Percentiles rank a stretch among this genome's conserved stretches.
These are phyloP conservation scores for Brachionus angularis DNA, from an alignment of 1,140 invertebrate genomes.

Conservation along the genomic window DNA sequence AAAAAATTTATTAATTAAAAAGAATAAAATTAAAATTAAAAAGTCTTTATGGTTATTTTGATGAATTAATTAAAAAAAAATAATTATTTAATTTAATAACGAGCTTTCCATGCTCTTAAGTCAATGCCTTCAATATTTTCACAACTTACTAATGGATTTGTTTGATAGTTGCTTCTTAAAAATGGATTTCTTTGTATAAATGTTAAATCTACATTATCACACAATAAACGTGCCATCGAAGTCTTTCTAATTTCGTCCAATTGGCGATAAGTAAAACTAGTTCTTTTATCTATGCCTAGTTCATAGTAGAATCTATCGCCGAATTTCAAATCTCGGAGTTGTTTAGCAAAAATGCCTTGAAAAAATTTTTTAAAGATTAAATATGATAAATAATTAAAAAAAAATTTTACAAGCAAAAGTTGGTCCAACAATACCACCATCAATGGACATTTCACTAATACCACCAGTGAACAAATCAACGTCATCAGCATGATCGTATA, in stretches of 20 bases:
- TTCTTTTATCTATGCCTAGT: slow-evolving; percentile 46
- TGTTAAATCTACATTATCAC: slow-evolving; percentile 27
- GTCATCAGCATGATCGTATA: slow-evolving; percentile 45
- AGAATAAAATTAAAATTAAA: too few species aligned
- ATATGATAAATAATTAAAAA: not conserved
- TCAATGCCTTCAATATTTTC: slow-evolving; percentile 18
- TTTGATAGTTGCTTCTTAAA: slow-evolving; percentile 34
- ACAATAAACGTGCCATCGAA: slow-evolving; percentile 14
- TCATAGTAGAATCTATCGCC: slow-evolving; percentile 97
- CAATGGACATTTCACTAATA: slow-evolving; percentile 76
- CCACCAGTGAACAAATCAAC: slow-evolving; percentile 57
- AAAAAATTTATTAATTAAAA: too few species aligned
- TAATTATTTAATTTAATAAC: not conserved
- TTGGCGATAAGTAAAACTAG: not conserved
- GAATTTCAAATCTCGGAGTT: slow-evolving; percentile 78
- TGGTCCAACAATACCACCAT: slow-evolving; percentile 83
- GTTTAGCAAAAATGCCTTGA: slow-evolving; percentile 75
- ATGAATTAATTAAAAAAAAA: not conserved
- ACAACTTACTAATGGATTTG: slow-evolving; percentile 39
- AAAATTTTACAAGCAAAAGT: slow-evolving; percentile 74
- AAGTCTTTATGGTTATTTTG: too few species aligned
- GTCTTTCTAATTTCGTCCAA: slow-evolving; percentile 28
- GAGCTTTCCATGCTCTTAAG: slow-evolving; percentile 13
- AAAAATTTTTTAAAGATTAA: not conserved
- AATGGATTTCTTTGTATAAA: slow-evolving; percentile 44